These are phyloP conservation scores for Neomicropteryx cornuta DNA, from an alignment of 1,140 invertebrate species.

Conservation along the genomic window DNA sequence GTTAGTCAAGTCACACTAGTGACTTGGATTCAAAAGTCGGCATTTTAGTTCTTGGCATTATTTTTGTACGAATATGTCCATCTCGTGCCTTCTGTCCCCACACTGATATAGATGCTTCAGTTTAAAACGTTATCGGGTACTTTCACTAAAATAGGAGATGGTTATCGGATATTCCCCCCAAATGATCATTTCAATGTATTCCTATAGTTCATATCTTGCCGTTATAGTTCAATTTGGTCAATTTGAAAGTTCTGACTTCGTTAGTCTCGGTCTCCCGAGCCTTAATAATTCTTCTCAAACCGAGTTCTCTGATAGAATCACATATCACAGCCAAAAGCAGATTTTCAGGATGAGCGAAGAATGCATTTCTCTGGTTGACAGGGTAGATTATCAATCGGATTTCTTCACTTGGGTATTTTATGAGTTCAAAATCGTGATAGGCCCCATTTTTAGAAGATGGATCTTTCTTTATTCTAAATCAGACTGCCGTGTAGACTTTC, in stretches of 20 bases:
- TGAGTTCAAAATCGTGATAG: conserved; percentile 15
- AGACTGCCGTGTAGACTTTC: conserved; percentile 22
- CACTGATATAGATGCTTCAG: conserved; percentile 6
- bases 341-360: conserved; percentile 21
- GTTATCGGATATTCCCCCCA: conserved; percentile 2
- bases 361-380: conserved; percentile 8
- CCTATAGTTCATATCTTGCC: too few species aligned
- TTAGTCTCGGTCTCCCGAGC: conserved; percentile 5
- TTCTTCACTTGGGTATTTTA: conserved; percentile 15
- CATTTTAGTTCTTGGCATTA: conserved; percentile 2
- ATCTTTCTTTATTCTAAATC: conserved; percentile 22
- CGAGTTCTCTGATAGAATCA: conserved; percentile 20
- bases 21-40: conserved; percentile 2
- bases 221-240: conserved; percentile 3
- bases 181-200: conserved; percentile 3
- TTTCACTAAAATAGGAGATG: neutral
- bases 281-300: conserved; percentile 13
- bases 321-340: conserved; percentile 20
- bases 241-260: neutral
- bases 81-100: conserved; percentile 5
- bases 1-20: neutral
- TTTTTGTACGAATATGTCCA: conserved; percentile 7
- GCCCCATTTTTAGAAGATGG: conserved; percentile 17
- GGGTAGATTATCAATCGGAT: conserved; percentile 9
- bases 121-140: neutral